A percentile compares a stretch with the other conserved stretches of the same genome.
phyloP scores from a whole-genome alignment of 2,888 invertebrate genomes.

The Parnassius smintheus region DNA sequence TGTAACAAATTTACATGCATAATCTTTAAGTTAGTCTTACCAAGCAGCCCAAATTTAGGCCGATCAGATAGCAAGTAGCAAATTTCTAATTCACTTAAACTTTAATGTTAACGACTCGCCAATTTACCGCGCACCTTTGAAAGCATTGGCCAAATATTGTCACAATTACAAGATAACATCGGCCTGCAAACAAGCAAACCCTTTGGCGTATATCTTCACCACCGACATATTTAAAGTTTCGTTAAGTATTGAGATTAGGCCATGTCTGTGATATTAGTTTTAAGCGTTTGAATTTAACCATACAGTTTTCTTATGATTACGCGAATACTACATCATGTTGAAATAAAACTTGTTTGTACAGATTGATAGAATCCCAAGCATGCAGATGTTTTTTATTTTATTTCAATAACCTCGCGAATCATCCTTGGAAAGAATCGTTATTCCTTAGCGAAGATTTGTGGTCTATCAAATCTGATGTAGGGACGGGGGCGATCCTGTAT shows the following conservation, averaged over 20 bases:
- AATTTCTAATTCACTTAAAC: slow-evolving; percentile 45
- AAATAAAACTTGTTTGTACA: background rate
- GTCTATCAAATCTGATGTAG: too few relatives aligned
- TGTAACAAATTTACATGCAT: slow-evolving; percentile 18
- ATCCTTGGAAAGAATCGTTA: too few relatives aligned
- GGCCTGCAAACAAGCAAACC: slow-evolving; percentile 64
- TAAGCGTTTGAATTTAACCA: slow-evolving; percentile 29
- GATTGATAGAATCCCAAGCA: too few relatives aligned
- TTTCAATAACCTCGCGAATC: too few relatives aligned
- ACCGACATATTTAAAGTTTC: background rate
- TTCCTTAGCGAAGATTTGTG: too few relatives aligned
- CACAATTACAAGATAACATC: slow-evolving; percentile 79
- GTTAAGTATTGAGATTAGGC: background rate
- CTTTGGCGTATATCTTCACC: slow-evolving; percentile 66
- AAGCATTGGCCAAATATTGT: slow-evolving; percentile 76
- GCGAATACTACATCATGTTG: too few relatives aligned
- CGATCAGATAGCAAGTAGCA: slow-evolving; percentile 44
- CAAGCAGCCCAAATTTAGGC: slow-evolving; percentile 10
- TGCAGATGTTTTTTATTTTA: too few relatives aligned
- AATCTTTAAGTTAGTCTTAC: slow-evolving; percentile 34
- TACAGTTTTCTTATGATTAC: too few relatives aligned
- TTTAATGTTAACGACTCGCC: slow-evolving; percentile 57
- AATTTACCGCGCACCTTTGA: slow-evolving; percentile 53
- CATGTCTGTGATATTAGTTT: too few relatives aligned
- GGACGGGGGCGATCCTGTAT: too few relatives aligned